A percentile compares a stretch with the other conserved stretches of the same genome.
Conservation (phyloP, 1,140 invertebrate species). For the Cyclina sinensis region DNA sequence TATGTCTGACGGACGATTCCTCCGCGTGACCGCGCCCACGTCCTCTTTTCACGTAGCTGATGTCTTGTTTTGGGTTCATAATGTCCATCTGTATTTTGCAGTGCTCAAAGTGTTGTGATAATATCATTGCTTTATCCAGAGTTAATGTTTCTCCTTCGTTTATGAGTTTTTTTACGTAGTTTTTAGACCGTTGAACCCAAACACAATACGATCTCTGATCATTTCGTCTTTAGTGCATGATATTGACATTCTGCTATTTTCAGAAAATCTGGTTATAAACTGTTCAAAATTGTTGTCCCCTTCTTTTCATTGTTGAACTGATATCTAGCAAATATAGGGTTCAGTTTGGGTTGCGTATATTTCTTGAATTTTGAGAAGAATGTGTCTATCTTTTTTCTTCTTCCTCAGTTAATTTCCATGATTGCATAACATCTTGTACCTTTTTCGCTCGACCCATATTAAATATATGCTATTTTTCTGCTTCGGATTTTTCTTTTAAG, state of each 20-base stretch:
- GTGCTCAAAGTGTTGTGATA: slow-evolving; percentile 25
- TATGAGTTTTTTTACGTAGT: slow-evolving; percentile 13
- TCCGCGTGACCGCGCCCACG: background rate
- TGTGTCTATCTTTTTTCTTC: background rate
- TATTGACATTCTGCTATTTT: background rate
- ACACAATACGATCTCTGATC: slow-evolving; percentile 10
- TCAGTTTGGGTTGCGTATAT: background rate
- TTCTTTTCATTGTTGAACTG: slow-evolving; percentile 1
- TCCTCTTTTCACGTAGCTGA: background rate
- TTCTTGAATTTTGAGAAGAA: background rate
- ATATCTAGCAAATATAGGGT: slow-evolving; percentile 34
- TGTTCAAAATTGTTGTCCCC: background rate
- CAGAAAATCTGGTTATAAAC: background rate
- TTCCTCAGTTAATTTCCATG: background rate
- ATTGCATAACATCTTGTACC: background rate
- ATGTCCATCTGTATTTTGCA: background rate
- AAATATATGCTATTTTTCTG: background rate
- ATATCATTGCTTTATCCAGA: slow-evolving; percentile 11
- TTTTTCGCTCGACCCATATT: background rate
- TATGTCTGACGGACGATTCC: background rate
- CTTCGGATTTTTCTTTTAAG: background rate
- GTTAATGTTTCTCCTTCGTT: background rate
- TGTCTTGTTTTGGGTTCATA: background rate
- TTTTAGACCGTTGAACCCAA: background rate
- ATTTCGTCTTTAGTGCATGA: background rate